These are phyloP conservation scores for Paedocypris sp. DNA, from an alignment of 2,113 vertebrate species.

Conservation along the genomic window DNA sequence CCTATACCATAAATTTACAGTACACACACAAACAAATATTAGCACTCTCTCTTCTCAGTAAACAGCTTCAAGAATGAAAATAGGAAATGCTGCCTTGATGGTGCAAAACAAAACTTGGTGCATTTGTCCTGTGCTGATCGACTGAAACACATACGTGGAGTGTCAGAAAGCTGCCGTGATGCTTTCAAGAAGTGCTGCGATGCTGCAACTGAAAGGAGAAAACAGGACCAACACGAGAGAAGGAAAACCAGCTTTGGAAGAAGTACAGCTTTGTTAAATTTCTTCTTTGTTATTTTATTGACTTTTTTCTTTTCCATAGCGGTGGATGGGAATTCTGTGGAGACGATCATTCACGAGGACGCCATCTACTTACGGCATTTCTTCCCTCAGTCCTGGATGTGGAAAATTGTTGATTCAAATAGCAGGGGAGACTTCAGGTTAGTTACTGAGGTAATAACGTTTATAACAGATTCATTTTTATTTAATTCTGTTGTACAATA, in stretches of 20 bases:
- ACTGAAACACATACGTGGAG: conserved; percentile 1
- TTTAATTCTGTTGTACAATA: not conserved
- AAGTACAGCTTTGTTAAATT: conserved; percentile 33
- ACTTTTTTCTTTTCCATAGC: not conserved
- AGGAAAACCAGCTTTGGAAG: conserved; percentile 42
- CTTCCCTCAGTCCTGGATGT: conserved; percentile 47
- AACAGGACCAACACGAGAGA: not conserved
- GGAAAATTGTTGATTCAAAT: conserved; percentile 12
- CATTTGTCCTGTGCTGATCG: conserved; percentile 18
- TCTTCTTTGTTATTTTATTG: too few relatives aligned
- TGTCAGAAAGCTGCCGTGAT: not conserved
- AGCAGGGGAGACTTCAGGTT: conserved; percentile 31
- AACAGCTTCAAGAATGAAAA: conserved; percentile 33
- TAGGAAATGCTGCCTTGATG: conserved; percentile 40
- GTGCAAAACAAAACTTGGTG: conserved; percentile 12
- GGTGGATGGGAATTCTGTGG: not conserved
- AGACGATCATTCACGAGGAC: conserved; percentile 22
- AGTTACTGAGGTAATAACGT: not conserved
- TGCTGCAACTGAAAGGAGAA: conserved; percentile 14
- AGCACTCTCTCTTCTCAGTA: conserved; percentile 40
- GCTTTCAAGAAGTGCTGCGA: conserved; percentile 39
- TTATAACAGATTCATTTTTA: too few relatives aligned
- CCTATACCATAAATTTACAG: too few relatives aligned
- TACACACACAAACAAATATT: too few relatives aligned
- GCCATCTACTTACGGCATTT: conserved; percentile 26